phyloP scores from a whole-genome alignment of 1,140 invertebrate species.

The Achroia grisella region DNA sequence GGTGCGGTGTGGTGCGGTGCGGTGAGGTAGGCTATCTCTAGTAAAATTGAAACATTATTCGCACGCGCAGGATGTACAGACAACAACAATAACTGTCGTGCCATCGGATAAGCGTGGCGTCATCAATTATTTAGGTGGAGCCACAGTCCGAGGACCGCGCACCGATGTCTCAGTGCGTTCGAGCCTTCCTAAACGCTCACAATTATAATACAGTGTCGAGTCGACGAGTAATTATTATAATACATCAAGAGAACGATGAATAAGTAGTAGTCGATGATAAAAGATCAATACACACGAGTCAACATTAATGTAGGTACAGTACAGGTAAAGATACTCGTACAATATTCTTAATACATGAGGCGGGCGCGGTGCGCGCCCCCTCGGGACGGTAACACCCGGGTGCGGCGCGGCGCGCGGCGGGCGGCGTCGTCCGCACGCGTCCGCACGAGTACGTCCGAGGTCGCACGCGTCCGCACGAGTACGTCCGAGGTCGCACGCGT shows the following conservation, averaged over 20 bases:
- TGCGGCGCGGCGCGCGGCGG: no score
- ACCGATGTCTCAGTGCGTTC: not conserved
- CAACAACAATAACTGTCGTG: no score
- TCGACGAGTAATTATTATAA: constrained; percentile 2
- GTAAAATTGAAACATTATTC: no score
- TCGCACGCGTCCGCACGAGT: not conserved
- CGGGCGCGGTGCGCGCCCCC: constrained; percentile 1
- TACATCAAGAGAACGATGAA: constrained; percentile 7
- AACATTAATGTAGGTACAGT: constrained; percentile 26
- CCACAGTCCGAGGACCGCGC: no score
- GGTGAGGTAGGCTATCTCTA: no score
- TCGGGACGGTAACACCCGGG: constrained; percentile 14
- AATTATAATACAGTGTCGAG: constrained; percentile 4
- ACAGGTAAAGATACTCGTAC: not conserved
- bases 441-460: not conserved
- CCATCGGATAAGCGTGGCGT: no score
- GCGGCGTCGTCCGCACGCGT: not conserved
- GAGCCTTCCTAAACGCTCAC: constrained; percentile 1
- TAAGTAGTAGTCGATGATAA: constrained; percentile 8
- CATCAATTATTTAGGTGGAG: no score
- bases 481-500: not conserved
- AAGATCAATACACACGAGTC: constrained; percentile 25
- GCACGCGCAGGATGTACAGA: no score
- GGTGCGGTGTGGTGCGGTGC: no score
- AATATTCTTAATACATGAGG: not conserved